These are phyloP conservation scores for Leptobrachium leishanense DNA, from an alignment of 2,113 vertebrate species.

Conservation along the genomic window DNA sequence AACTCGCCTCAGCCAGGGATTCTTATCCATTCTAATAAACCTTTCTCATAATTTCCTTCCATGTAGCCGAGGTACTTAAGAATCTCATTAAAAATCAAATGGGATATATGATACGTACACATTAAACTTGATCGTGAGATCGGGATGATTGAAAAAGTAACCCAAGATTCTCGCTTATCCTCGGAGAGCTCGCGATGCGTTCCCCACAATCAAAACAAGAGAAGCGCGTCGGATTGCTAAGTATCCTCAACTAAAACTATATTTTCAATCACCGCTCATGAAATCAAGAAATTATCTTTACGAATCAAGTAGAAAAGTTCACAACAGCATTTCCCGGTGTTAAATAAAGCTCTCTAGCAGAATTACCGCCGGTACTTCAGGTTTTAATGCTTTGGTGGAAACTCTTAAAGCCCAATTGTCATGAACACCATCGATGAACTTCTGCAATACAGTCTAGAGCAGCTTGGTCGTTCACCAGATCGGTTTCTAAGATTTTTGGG, in stretches of 20 bases:
- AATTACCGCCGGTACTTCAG: neutral
- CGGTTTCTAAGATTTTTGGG: too few species aligned
- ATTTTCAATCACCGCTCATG: slow-evolving; percentile 9
- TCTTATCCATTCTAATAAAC: slow-evolving; percentile 28
- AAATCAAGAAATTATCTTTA: slow-evolving; percentile 3
- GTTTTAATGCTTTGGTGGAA: neutral
- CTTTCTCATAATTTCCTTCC: slow-evolving; percentile 5
- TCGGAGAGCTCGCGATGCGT: neutral
- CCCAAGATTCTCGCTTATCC: neutral
- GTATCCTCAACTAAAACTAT: neutral
- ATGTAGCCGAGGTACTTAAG: slow-evolving; percentile 13
- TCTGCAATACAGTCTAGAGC: too few species aligned
- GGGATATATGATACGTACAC: neutral
- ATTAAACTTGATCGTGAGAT: neutral
- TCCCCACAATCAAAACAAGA: slow-evolving; percentile 23
- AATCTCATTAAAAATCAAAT: slow-evolving; percentile 33
- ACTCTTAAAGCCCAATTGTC: neutral
- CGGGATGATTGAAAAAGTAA: neutral
- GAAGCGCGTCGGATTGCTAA: neutral
- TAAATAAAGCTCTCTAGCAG: neutral
- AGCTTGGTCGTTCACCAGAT: too few species aligned
- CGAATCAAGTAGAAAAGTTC: slow-evolving; percentile 7
- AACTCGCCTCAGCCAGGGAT: slow-evolving; percentile 6
- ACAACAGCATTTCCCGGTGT: neutral
- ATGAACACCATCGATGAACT: too few species aligned